Evolutionary conservation across 2,888 invertebrate genomes (phyloP).

Genomic region (Melanostoma scalare): DNA sequence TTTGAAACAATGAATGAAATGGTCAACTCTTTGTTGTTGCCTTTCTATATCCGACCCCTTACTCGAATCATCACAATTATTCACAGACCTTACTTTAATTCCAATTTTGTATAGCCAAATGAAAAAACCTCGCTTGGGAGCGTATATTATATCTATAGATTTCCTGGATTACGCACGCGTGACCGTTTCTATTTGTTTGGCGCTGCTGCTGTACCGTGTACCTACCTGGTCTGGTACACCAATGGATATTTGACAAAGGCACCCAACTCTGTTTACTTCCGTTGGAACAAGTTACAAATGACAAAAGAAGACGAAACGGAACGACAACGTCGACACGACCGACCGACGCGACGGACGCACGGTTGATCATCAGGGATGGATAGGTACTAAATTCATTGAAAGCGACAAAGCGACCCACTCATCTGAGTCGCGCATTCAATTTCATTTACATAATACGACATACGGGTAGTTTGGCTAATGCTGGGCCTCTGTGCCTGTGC

Average conservation of each 20-base stretch:
- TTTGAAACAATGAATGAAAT: slow-evolving; percentile 63
- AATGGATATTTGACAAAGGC: slow-evolving; percentile 48
- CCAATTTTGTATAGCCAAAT: slow-evolving; percentile 26
- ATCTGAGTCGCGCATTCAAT: slow-evolving; percentile 69
- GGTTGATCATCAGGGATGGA: slow-evolving; percentile 13
- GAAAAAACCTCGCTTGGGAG: slow-evolving; percentile 13
- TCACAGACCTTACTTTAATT: slow-evolving; percentile 45
- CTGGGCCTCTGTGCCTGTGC: slow-evolving; percentile 1
- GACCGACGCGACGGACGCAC: slow-evolving; percentile 1
- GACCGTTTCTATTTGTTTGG: slow-evolving; percentile 53
- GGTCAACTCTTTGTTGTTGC: slow-evolving; percentile 41
- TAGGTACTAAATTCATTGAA: slow-evolving; percentile 52
- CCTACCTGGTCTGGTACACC: slow-evolving; percentile 23
- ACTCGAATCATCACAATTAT: slow-evolving; percentile 24
- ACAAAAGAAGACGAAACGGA: slow-evolving; percentile 68
- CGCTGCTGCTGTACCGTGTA: slow-evolving; percentile 18
- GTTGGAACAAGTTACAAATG: slow-evolving; percentile 68
- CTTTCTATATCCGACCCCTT: slow-evolving; percentile 7
- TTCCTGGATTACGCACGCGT: slow-evolving; percentile 73
- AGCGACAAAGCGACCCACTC: slow-evolving; percentile 67
- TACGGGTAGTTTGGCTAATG: slow-evolving; percentile 21
- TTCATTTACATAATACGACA: slow-evolving; percentile 43
- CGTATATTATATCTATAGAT: slow-evolving; percentile 21
- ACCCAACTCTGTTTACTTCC: slow-evolving; percentile 63
- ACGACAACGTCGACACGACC: slow-evolving; percentile 19